phyloP scores from a whole-genome alignment of 2,797 vertebrate genomes.

The Crenichthys baileyi region DNA sequence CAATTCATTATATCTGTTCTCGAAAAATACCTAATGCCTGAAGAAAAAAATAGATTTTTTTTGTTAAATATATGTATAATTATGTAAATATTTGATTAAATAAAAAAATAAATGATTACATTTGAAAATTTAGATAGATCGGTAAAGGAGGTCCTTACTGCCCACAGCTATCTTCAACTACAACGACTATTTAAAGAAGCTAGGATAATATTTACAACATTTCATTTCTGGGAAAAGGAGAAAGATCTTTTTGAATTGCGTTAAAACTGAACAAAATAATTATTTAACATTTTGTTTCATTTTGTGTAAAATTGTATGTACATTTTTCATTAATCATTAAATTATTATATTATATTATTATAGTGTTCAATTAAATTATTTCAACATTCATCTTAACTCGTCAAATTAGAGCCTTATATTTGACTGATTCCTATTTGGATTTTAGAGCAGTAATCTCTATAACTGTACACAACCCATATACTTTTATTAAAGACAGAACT shows the following conservation, averaged over 20 bases:
- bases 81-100: too few relatives aligned
- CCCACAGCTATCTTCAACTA: too few relatives aligned
- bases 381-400: neutral
- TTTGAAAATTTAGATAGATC: too few relatives aligned
- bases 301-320: neutral
- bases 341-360: neutral
- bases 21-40: too few relatives aligned
- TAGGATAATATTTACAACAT: neutral
- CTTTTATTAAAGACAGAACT: neutral
- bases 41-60: too few relatives aligned
- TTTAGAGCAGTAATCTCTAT: neutral
- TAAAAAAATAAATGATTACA: too few relatives aligned
- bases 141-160: too few relatives aligned
- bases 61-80: too few relatives aligned
- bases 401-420: neutral
- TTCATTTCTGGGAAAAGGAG: neutral
- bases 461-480: neutral
- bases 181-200: neutral
- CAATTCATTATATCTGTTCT: too few relatives aligned
- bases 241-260: neutral
- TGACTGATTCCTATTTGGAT: neutral
- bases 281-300: neutral
- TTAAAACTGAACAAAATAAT: neutral
- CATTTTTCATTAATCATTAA: neutral
- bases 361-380: neutral